These are phyloP conservation scores for Luffia ferchaultella DNA, from an alignment of 2,888 invertebrate genomes.

Conservation along the genomic window DNA sequence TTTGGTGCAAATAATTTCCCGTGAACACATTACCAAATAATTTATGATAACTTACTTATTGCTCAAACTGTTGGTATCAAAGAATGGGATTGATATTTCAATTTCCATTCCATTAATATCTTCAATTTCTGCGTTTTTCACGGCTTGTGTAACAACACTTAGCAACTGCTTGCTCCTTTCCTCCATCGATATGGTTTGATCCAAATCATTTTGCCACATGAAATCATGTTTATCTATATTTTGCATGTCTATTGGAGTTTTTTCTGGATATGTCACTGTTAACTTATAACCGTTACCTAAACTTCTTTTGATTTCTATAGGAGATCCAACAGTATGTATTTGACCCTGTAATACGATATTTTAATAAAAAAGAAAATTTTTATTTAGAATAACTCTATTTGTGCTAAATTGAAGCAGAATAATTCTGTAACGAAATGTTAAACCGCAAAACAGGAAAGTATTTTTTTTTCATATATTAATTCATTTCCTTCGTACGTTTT, in stretches of 20 bases:
- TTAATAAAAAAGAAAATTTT: too few relatives aligned
- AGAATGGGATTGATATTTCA: conserved; percentile 57
- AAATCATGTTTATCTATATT: conserved; percentile 6
- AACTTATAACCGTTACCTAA: conserved; percentile 65
- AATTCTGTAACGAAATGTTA: not conserved
- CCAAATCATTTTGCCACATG: conserved; percentile 16
- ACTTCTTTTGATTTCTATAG: conserved; percentile 61
- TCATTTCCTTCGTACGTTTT: too few relatives aligned
- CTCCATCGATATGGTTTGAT: conserved; percentile 21
- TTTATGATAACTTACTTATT: conserved; percentile 63
- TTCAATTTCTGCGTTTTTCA: conserved; percentile 48
- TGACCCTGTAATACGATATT: conserved; percentile 45
- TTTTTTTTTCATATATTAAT: too few relatives aligned
- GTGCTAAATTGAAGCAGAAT: not conserved
- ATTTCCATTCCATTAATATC: conserved; percentile 43
- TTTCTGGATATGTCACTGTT: conserved; percentile 41
- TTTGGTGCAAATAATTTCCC: too few relatives aligned
- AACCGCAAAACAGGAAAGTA: not conserved
- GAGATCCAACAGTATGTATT: conserved; percentile 65
- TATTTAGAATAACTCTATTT: not conserved
- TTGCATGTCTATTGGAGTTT: conserved; percentile 7
- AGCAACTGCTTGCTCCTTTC: conserved; percentile 45
- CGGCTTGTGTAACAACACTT: conserved; percentile 36
- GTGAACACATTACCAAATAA: too few relatives aligned
- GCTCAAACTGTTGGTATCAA: conserved; percentile 48